phyloP scores from a whole-genome alignment of 2,113 vertebrate genomes.

The Ammodramus savannarum region DNA sequence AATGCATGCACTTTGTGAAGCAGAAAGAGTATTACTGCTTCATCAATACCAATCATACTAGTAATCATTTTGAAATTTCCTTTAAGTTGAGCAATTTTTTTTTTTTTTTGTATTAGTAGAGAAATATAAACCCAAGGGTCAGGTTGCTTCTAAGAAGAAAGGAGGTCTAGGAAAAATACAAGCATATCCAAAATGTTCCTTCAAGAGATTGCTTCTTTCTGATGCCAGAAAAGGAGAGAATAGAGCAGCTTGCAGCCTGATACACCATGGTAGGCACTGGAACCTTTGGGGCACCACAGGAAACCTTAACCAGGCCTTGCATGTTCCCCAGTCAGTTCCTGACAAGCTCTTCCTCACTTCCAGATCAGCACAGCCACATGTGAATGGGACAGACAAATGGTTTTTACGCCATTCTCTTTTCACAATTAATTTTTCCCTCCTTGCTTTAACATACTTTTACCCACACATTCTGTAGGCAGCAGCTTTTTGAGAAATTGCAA shows the following conservation, averaged over 20 bases:
- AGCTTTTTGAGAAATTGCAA: not conserved
- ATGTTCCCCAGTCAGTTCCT: not conserved
- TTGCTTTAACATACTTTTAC: not conserved
- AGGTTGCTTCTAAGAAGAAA: not conserved
- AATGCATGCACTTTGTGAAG: constrained; percentile 15
- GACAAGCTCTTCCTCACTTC: not conserved
- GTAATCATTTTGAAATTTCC: constrained; percentile 1
- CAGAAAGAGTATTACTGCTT: constrained; percentile 7
- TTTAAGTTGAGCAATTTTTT: not conserved
- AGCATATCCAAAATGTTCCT: not conserved
- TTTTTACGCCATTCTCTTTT: not conserved
- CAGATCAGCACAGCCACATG: not conserved
- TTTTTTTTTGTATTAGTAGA: not conserved
- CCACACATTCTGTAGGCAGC: not conserved
- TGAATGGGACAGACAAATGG: not conserved
- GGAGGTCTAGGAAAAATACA: not conserved
- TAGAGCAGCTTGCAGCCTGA: not conserved
- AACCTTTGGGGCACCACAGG: not conserved
- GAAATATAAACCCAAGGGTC: not conserved
- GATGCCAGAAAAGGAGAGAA: not conserved
- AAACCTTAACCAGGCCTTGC: not conserved
- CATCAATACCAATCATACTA: constrained; percentile 6
- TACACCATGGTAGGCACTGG: too few species aligned
- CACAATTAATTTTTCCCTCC: not conserved
- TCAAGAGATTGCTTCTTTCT: not conserved